Percentiles rank a stretch among this genome's conserved stretches.
Conservation (phyloP, 2,888 invertebrate species). For the Eristalinus aeneus region DNA sequence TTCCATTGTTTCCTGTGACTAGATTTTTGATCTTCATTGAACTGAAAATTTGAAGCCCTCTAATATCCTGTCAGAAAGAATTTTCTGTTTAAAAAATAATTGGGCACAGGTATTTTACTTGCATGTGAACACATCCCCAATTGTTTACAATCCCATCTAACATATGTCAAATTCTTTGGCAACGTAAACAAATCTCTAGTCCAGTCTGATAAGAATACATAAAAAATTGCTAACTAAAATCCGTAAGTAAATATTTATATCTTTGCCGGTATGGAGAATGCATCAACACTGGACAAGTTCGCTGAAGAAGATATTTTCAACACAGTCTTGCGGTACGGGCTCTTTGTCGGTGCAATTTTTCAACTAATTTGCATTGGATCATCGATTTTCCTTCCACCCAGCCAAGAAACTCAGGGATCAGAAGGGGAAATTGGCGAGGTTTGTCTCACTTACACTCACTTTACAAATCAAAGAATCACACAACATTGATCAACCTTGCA, state of each 20-base stretch:
- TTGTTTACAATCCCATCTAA: not conserved
- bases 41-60: not conserved
- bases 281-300: constrained; percentile 76
- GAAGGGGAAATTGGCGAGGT: constrained; percentile 73
- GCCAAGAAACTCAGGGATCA: constrained; percentile 70
- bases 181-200: constrained; percentile 1
- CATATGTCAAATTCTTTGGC: not conserved
- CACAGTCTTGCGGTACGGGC: constrained; percentile 88
- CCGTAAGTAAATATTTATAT: not conserved
- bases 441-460: not conserved
- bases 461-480: constrained; percentile 25
- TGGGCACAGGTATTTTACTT: too few relatives aligned
- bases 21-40: not conserved
- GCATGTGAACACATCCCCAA: not conserved
- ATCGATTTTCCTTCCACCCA: constrained; percentile 88
- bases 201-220: not conserved
- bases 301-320: constrained; percentile 86
- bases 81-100: not conserved
- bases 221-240: not conserved
- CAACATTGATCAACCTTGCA: constrained; percentile 15
- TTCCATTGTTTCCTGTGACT: constrained; percentile 4
- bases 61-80: not conserved
- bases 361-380: constrained; percentile 92
- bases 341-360: constrained; percentile 93
- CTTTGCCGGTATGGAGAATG: constrained; percentile 24